phyloP scores from a whole-genome alignment of 2,113 vertebrate genomes.

The Mustela nigripes region DNA sequence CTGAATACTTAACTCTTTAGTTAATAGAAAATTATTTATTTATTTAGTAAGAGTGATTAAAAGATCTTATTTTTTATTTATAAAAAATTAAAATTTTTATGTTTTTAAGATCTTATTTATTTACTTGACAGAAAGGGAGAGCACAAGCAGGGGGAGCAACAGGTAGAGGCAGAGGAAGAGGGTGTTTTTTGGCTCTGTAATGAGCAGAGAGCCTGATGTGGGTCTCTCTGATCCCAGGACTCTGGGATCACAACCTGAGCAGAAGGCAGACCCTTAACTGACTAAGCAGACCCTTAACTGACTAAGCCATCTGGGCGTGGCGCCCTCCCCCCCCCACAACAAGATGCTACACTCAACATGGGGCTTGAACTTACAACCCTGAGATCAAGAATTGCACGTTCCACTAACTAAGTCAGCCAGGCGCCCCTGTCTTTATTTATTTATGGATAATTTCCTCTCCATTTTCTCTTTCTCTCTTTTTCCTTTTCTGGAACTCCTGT shows the following conservation, averaged over 20 bases:
- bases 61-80: neutral
- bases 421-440: neutral
- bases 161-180: no score
- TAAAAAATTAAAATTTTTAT: no score
- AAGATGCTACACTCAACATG: neutral
- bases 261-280: no score
- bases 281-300: no score
- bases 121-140: no score
- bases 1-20: neutral
- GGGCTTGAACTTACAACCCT: neutral
- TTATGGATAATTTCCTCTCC: neutral
- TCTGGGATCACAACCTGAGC: no score
- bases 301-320: no score
- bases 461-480: neutral
- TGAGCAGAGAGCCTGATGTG: no score
- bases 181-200: no score
- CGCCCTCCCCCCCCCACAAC: accelerated
- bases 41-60: neutral
- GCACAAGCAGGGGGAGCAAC: no score
- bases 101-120: neutral
- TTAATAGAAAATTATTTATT: neutral
- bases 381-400: neutral
- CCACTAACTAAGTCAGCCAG: neutral
- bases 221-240: no score
- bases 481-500: neutral